These are phyloP conservation scores for Drosophila micromelanica DNA, from an alignment of 1,140 invertebrate genomes.

Conservation along the genomic window DNA sequence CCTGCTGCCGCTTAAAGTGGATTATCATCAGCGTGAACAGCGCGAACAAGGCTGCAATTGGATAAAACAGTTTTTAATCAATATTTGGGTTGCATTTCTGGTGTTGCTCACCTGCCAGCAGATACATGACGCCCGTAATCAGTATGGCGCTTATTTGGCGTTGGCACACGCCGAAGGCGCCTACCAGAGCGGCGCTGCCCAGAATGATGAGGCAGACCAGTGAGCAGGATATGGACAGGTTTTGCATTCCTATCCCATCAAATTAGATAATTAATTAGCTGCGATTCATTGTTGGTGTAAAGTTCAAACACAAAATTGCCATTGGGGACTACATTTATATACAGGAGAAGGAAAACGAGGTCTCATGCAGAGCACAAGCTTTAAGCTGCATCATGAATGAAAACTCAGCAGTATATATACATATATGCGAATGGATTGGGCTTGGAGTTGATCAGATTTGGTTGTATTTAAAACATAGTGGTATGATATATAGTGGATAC, in stretches of 20 bases:
- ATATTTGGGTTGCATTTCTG: background rate
- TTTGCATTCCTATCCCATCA: constrained; percentile 92
- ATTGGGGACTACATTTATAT: constrained; percentile 18
- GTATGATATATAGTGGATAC: no score
- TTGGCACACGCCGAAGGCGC: constrained; percentile 92
- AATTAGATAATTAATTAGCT: background rate
- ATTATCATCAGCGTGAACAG: constrained; percentile 95
- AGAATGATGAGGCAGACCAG: constrained; percentile 94
- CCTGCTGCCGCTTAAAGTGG: constrained; percentile 92
- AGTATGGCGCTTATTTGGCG: constrained; percentile 95
- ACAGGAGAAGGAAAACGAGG: background rate
- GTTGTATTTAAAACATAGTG: no score
- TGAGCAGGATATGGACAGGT: constrained; percentile 95
- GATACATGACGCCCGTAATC: constrained; percentile 95
- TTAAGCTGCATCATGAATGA: background rate
- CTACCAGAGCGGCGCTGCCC: constrained; percentile 92
- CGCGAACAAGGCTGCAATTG: constrained; percentile 91
- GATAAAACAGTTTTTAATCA: background rate
- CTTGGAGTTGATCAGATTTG: background rate
- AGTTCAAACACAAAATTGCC: constrained; percentile 6
- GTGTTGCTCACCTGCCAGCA: constrained; percentile 90
- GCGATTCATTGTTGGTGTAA: background rate
- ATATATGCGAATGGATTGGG: background rate
- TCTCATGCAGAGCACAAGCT: constrained; percentile 18
- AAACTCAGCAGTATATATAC: background rate